Evolutionary conservation across 1,140 invertebrate genomes (phyloP), one percentile per base, ranked within the genome.

Genomic region (Listronotus oregonensis): DNA sequence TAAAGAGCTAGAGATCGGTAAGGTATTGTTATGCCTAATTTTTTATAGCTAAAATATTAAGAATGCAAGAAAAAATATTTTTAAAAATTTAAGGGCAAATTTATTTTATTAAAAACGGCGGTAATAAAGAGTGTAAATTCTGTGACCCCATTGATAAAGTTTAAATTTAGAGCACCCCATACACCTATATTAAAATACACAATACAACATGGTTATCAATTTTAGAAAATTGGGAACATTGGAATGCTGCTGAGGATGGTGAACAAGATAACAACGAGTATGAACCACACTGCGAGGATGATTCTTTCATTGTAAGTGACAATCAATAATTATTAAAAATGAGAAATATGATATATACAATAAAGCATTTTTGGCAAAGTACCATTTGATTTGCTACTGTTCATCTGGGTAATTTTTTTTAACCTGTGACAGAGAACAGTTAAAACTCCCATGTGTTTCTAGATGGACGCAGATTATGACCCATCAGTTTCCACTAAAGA

Each of bases 401-500:
- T 27, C 2, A 5, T 27, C 5, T 27, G 5, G 5, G 21, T 27
- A 27, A 27, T 27, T 27, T 27, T 27, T 27, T 27, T 27, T 27
- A 27, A 27, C 21, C 21, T 27, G 21, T 27, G 21, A 5, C 5
- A 27, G 21, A 27, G n/a, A 27, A 27, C 21, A 27, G 21, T 27
- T 1, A 27, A 27, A 27, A 27, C 1, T 27, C 21, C 2, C 21
- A 27, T 27, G 21, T 27, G 21, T 27, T 27, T 27, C 66, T 68
- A 92, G 90, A 95, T 95, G 93, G 93, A 94, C 79, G 91, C 90
- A 69, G 93, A 95, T 75, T 94, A 90, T 78, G 85, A 93, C 79
- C 86, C 87, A 0, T 78, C 76, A 61, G 67, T 78, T 43, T 71
- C 80, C 1, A 77, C 77, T 49, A 78, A 80, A 60, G 82, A 85